Conservation (phyloP, 2,888 invertebrate genomes). For the Myopa testacea region DNA sequence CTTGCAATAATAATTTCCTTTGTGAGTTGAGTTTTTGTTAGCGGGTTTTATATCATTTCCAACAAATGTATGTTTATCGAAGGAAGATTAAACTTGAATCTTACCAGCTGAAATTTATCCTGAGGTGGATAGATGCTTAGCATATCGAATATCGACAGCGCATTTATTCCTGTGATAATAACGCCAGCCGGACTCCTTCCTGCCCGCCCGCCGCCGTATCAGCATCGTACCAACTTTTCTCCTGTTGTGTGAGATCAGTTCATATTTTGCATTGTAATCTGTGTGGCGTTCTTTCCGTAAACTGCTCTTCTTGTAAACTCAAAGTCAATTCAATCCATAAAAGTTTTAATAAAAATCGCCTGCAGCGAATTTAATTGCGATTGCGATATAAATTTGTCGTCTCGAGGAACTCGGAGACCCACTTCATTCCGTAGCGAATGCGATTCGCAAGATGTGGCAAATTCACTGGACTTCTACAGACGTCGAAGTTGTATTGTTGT, state of each 20-base stretch:
- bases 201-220: too few species aligned
- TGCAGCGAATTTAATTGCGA: slow-evolving; percentile 64
- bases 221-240: neutral
- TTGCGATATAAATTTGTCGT: slow-evolving; percentile 63
- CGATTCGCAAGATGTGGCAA: slow-evolving; percentile 8
- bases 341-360: slow-evolving; percentile 59
- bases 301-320: slow-evolving; percentile 26
- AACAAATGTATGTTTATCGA: neutral
- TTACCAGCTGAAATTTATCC: neutral
- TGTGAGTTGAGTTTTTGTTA: neutral
- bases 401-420: slow-evolving; percentile 33
- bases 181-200: too few species aligned
- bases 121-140: neutral
- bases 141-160: neutral
- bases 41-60: neutral
- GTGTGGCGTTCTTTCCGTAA: slow-evolving; percentile 24
- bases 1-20: neutral
- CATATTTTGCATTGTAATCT: slow-evolving; percentile 23
- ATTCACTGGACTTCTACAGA: neutral
- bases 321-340: slow-evolving; percentile 54
- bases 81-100: too few species aligned
- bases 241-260: neutral
- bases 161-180: too few species aligned
- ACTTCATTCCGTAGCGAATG: slow-evolving; percentile 38
- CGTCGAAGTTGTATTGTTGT: neutral